Evolutionary conservation across 2,797 vertebrate genomes (phyloP).

Genomic region (Syngnathus acus): DNA sequence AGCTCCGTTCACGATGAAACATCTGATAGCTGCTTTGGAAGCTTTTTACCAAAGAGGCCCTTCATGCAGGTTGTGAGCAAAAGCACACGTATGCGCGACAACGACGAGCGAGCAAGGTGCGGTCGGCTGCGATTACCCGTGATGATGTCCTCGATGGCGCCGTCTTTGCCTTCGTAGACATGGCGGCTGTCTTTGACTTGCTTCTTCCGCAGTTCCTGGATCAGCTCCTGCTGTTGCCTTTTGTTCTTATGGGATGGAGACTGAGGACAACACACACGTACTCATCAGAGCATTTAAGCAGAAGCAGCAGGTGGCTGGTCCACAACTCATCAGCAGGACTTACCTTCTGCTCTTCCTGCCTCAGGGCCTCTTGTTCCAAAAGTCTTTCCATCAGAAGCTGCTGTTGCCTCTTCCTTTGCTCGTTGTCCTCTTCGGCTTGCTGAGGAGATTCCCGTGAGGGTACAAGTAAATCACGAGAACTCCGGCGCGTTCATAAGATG

Average conservation of each 20-base stretch:
- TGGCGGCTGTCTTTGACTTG: conserved; percentile 97
- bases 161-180: conserved; percentile 97
- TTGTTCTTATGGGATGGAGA: conserved; percentile 89
- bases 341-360: conserved; percentile 92
- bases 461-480: too few species aligned
- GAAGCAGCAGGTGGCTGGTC: not conserved
- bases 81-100: not conserved
- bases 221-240: conserved; percentile 92
- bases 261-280: conserved; percentile 48
- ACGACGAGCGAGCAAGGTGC: conserved; percentile 8
- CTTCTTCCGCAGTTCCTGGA: conserved; percentile 85
- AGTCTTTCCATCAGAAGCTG: conserved; percentile 93
- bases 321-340: not conserved
- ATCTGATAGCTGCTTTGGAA: conserved; percentile 60
- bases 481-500: too few species aligned
- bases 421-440: conserved; percentile 96
- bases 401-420: conserved; percentile 87
- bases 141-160: conserved; percentile 97
- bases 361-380: conserved; percentile 90
- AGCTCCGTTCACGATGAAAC: conserved; percentile 39
- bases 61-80: conserved; percentile 50
- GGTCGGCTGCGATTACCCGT: conserved; percentile 76
- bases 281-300: not conserved
- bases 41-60: conserved; percentile 15
- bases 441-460: conserved; percentile 33